Percentiles rank a stretch among this genome's conserved stretches.
Evolutionary conservation across 2,888 invertebrate genomes (phyloP).

Genomic region (Tuta absoluta): DNA sequence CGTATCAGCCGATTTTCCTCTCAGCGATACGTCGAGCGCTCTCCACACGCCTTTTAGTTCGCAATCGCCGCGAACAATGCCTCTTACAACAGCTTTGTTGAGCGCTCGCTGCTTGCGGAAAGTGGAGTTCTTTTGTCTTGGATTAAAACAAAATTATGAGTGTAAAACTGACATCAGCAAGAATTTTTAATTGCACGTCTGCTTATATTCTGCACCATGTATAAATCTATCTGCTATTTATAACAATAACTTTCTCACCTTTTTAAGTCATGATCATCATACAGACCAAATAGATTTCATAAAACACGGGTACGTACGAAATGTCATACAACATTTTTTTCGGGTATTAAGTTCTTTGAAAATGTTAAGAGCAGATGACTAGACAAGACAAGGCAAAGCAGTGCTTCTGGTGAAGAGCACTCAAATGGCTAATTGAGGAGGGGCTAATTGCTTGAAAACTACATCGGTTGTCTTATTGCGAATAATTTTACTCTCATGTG

Average conservation of each 20-base stretch:
- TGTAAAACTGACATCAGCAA: conserved; percentile 6
- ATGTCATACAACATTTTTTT: too few relatives aligned
- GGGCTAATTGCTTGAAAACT: not conserved
- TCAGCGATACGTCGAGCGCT: conserved; percentile 22
- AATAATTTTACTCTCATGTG: not conserved
- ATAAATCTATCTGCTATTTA: not conserved
- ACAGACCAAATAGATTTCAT: too few relatives aligned
- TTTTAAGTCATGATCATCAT: too few relatives aligned
- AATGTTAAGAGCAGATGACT: too few relatives aligned
- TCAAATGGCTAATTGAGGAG: too few relatives aligned
- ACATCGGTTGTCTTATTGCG: not conserved
- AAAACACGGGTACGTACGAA: too few relatives aligned
- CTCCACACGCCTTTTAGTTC: conserved; percentile 22
- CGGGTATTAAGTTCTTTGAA: too few relatives aligned
- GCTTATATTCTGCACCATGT: not conserved
- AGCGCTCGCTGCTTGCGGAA: not conserved
- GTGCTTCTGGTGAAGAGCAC: too few relatives aligned
- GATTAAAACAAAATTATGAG: not conserved
- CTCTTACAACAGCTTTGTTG: conserved; percentile 16
- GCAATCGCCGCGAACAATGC: conserved; percentile 27
- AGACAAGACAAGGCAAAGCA: too few relatives aligned
- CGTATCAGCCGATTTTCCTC: conserved; percentile 18
- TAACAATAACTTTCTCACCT: too few relatives aligned
- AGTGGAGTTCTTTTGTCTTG: conserved; percentile 7
- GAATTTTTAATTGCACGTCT: conserved; percentile 3